Percentiles rank a stretch among this genome's conserved stretches.
Evolutionary conservation across 1,140 invertebrate species (phyloP).

Genomic region (Nymphalis io): DNA sequence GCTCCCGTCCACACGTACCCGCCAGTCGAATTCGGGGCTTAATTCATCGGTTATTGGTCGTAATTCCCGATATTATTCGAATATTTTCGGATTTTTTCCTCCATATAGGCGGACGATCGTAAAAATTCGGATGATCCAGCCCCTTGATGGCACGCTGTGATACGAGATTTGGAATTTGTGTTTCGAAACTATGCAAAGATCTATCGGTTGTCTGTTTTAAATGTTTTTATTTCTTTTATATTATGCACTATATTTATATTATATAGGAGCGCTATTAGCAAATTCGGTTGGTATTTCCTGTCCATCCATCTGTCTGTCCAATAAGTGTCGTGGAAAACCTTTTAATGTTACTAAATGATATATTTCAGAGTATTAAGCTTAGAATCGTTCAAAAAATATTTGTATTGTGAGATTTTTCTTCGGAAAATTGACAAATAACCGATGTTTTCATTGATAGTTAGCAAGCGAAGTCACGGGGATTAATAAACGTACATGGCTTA

Average conservation of each 20-base stretch:
- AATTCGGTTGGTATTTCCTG: too few relatives aligned
- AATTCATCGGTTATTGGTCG: conserved; percentile 67
- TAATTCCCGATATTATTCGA: conserved; percentile 65
- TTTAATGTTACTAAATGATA: background rate
- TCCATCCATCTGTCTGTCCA: background rate
- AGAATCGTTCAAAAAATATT: background rate
- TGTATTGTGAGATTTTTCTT: background rate
- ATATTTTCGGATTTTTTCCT: conserved; percentile 66
- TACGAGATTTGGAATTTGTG: conserved; percentile 48
- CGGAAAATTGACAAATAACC: background rate
- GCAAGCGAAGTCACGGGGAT: background rate
- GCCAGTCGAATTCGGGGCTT: conserved; percentile 38
- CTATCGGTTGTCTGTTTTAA: conserved; percentile 2
- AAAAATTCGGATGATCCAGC: conserved; percentile 67
- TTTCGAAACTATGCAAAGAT: conserved; percentile 24
- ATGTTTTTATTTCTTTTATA: background rate
- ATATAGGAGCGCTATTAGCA: too few relatives aligned
- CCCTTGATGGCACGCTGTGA: conserved; percentile 46
- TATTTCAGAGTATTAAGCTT: background rate
- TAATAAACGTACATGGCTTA: background rate
- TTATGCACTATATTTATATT: too few relatives aligned
- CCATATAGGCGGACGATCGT: conserved; percentile 56
- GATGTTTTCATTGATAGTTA: background rate
- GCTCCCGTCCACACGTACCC: background rate
- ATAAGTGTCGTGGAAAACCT: background rate